Evolutionary conservation across 2,888 invertebrate species (phyloP), one percentile per base, ranked within the genome.

Genomic region (Criorhina ranunculi): DNA sequence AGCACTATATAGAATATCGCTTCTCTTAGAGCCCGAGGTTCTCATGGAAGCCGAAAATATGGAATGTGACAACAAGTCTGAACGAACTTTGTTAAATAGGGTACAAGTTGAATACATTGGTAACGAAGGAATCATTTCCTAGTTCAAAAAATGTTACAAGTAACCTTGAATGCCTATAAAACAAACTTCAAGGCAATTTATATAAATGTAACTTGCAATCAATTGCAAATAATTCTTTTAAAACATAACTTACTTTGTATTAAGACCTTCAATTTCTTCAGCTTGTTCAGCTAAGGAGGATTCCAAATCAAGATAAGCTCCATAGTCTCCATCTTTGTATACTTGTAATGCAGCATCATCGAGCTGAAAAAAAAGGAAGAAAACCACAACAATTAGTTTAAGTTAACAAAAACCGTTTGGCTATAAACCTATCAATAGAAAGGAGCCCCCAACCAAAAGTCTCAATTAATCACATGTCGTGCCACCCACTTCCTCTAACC

Each of bases 271-370:
- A 90, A 99, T 95, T 91, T 99, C 99, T 90, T 99, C 99, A 87
- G 97, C 96, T 91, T 99, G 99, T 92, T 99, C 99, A 89, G 96
- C 96, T 89, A 99, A 95, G 80, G 98, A 97, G 70, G 98, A 96
- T 92, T 99, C 99, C 92, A 98, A 94, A 93, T 99, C 99, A 93
- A 99, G 94, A 93, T 99, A 99, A 72, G 98, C 96, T 66, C 98
- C 98, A 92, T 97, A 98, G 93, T 99, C 99, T 81, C 98, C 98
- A 93, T 98, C 98, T 93, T 96, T 97, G 93, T 98, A 99, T 87
- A 99, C 95, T 93, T 99, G 99, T 86, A 99, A 94, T 31, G 98
- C 97, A 83, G 98, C 97, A 93, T 99, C 99, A 91, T 99, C 99
- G 93, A 99, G 94, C 99, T 99, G 94, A 33, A 95, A 95, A 90